Evolutionary conservation across 1,140 invertebrate genomes (phyloP), one percentile per base, ranked within the genome.

Genomic region (Paraescarpia echinospica): DNA sequence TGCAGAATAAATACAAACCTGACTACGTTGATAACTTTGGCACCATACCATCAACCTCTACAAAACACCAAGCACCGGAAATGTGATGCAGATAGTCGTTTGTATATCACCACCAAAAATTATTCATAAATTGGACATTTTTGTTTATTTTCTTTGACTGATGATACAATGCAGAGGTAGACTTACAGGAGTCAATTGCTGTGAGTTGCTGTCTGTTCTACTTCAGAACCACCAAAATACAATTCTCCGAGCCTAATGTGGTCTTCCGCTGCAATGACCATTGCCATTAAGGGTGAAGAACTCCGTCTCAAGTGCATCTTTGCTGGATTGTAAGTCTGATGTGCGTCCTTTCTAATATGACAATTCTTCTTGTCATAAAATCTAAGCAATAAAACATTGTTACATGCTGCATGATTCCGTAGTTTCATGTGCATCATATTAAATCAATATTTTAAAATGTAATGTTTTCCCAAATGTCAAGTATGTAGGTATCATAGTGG

Each of bases 291-390:
- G 22, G 93, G 93, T 22, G 41, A 90, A n/a, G 41, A 89, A 34
- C 91, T 91, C n/a, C 91, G 48, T 34, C 91, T 93, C 35, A 93
- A 91, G 34, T 93, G 93, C 89, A 93, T 93, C 51, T 93, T 93
- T 89, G 91, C 92, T 92, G 93, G 93, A 93, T 92, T 35, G 93
- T 93, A 41, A 92, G 93, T 92, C 35, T n/a, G 41, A 4, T 12
- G 41, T 41, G 41, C n/a, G n/a, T n/a, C n/a, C n/a, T n/a, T n/a
- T n/a, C n/a, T n/a, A n/a, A n/a, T n/a, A n/a, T n/a, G n/a, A n/a
- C n/a, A n/a, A n/a, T n/a, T 18, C 59, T 22, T 77, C 59, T 77
- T 8, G 59, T 27, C 27, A 77, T 31, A 31, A 31, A 77, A 2
- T 77, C 5, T 77, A 27, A 77, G 8, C 59, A 8, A 77, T 77